Evolutionary conservation across 2,113 vertebrate species (phyloP).

Genomic region (Eretmochelys imbricata): DNA sequence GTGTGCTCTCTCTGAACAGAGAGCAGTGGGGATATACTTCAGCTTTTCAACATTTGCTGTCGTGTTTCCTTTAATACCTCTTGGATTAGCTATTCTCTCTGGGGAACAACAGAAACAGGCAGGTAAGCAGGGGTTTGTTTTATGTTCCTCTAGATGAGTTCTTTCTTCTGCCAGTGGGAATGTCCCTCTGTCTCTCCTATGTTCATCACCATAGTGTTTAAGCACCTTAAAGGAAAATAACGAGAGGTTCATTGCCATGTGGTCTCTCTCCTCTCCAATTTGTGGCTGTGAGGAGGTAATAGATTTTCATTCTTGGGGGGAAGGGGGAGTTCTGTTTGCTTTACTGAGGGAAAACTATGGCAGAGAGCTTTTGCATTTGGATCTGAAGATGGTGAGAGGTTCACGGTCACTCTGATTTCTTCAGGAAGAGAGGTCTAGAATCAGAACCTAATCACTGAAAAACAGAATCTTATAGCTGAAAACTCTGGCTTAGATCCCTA

Average conservation of each 20-base stretch:
- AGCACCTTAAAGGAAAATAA: neutral
- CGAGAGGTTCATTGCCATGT: neutral
- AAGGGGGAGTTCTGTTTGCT: neutral
- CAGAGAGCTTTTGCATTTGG: neutral
- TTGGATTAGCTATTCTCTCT: neutral
- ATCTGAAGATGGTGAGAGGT: neutral
- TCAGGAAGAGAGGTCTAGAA: neutral
- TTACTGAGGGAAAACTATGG: neutral
- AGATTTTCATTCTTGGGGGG: neutral
- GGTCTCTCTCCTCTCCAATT: neutral
- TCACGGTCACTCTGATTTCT: neutral
- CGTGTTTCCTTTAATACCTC: accelerated
- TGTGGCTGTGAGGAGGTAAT: accelerated
- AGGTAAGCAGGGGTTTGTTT: neutral
- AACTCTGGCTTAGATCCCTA: neutral
- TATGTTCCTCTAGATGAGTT: neutral
- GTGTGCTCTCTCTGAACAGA: neutral
- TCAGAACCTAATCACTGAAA: neutral
- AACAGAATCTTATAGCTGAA: neutral
- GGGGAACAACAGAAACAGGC: neutral
- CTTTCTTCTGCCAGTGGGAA: neutral
- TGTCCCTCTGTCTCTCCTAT: neutral
- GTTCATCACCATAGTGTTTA: accelerated
- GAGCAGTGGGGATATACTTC: neutral
- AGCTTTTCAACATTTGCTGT: neutral